A percentile compares a stretch with the other conserved stretches of the same genome.
These are phyloP conservation scores for Chelonia mydas DNA, from an alignment of 2,797 vertebrate species.

Conservation along the genomic window DNA sequence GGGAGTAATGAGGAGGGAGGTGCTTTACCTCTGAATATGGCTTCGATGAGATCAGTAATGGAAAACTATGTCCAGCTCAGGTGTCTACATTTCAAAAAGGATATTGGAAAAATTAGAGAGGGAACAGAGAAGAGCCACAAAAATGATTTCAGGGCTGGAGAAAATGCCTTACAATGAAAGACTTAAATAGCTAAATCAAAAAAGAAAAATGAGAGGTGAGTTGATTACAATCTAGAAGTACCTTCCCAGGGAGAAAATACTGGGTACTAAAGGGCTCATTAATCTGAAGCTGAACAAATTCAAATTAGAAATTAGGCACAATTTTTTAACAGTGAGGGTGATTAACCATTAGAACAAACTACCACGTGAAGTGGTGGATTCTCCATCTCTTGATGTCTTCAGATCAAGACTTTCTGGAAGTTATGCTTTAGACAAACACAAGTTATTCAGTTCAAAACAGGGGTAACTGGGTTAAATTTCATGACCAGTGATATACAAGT, in stretches of 20 bases:
- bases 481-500: not conserved
- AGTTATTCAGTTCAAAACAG: not conserved
- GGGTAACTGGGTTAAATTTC: not conserved
- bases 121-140: not conserved
- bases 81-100: not conserved
- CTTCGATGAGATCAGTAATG: not conserved
- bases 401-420: not conserved
- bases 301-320: not conserved
- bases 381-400: not conserved
- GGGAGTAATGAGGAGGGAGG: not conserved
- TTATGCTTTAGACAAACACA: not conserved
- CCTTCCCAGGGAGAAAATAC: too few relatives aligned
- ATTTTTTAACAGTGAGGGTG: not conserved
- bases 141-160: not conserved
- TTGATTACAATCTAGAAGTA: too few relatives aligned
- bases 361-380: not conserved
- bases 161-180: not conserved
- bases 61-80: not conserved
- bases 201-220: not conserved
- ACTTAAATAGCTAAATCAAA: too few relatives aligned
- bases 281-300: not conserved
- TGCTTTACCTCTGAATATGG: not conserved
- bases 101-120: not conserved
- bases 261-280: not conserved
- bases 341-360: not conserved